Evolutionary conservation across 2,888 invertebrate genomes (phyloP).

Genomic region (Bugulina stolonifera): DNA sequence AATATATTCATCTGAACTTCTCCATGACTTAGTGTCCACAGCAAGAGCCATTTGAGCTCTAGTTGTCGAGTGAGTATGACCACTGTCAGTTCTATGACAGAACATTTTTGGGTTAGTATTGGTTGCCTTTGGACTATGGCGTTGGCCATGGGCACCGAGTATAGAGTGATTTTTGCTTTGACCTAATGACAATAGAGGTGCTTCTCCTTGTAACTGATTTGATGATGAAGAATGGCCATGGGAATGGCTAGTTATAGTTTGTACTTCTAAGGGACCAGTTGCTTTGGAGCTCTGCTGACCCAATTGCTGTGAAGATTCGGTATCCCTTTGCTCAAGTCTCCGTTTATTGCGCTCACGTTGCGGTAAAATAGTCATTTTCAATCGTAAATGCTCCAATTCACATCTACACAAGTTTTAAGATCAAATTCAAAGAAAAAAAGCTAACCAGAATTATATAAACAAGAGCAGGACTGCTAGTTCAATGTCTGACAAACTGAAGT

Average conservation of each 20-base stretch:
- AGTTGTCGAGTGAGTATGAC: background rate
- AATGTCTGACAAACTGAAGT: too few relatives aligned
- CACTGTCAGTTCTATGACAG: background rate
- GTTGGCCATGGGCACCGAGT: background rate
- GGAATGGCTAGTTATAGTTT: background rate
- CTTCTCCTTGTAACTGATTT: background rate
- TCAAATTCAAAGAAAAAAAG: too few relatives aligned
- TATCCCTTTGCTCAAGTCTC: slow-evolving; percentile 1
- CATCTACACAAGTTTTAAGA: too few relatives aligned
- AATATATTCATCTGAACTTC: background rate
- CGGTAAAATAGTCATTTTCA: slow-evolving; percentile 17
- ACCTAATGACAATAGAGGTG: background rate
- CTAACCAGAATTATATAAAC: too few relatives aligned
- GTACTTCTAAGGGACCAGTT: background rate
- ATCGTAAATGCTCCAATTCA: too few relatives aligned
- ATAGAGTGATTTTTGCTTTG: background rate
- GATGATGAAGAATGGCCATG: background rate
- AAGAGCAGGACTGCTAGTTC: too few relatives aligned
- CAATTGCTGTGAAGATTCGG: background rate
- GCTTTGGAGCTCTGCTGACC: background rate
- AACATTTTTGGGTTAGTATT: background rate
- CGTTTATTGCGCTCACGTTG: slow-evolving; percentile 3
- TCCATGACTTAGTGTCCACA: slow-evolving; percentile 5
- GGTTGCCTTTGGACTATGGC: background rate
- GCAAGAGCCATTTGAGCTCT: background rate